phyloP scores from a whole-genome alignment of 2,113 vertebrate species.

The Vidua macroura region DNA sequence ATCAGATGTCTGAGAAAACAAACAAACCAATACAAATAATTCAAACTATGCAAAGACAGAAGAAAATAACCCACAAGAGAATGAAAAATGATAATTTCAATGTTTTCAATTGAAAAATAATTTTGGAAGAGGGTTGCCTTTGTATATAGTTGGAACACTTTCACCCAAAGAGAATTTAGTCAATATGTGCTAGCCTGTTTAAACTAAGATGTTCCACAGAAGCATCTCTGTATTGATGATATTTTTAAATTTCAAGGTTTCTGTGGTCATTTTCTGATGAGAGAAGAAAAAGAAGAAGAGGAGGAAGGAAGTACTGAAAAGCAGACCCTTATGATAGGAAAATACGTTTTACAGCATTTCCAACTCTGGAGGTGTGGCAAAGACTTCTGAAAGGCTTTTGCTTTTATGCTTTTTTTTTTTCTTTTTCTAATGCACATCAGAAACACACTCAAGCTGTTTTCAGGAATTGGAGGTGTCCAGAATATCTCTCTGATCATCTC shows the following conservation, averaged over 20 bases:
- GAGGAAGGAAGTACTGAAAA: neutral
- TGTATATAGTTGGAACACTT: neutral
- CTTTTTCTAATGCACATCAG: neutral
- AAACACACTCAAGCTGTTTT: neutral
- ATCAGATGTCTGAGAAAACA: neutral
- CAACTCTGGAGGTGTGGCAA: neutral
- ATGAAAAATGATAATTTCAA: neutral
- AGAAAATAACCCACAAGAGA: neutral
- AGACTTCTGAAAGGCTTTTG: neutral
- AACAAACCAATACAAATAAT: neutral
- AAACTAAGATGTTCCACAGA: neutral
- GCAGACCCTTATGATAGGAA: neutral
- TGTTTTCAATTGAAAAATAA: neutral
- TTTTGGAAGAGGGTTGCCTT: neutral
- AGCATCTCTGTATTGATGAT: neutral
- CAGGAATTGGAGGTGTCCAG: neutral
- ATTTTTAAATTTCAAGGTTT: neutral
- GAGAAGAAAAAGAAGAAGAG: neutral
- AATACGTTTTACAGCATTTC: neutral
- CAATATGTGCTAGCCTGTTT: neutral
- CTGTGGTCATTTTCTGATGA: neutral
- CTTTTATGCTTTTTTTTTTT: neutral
- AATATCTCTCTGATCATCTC: slow-evolving; percentile 22
- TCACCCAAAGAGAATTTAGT: neutral
- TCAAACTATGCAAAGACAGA: neutral